Conservation (phyloP, 2,888 invertebrate species). For the Microplitis manilae region DNA sequence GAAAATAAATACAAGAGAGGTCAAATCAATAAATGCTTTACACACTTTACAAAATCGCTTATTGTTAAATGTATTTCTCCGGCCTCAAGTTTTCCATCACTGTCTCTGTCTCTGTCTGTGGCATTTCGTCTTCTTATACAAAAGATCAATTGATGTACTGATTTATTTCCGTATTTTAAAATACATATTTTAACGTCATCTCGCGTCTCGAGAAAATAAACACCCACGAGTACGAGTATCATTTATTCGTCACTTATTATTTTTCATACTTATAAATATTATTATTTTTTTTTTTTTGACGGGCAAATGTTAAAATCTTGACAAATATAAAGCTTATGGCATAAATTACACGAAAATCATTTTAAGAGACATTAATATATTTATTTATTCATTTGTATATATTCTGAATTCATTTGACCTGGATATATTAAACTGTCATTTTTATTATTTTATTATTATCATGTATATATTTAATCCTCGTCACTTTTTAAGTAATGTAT, state of each 20-base stretch:
- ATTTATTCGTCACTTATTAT: slow-evolving; percentile 15
- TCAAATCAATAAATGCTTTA: not conserved
- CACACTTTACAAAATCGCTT: slow-evolving; percentile 4
- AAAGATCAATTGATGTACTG: not conserved
- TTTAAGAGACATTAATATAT: slow-evolving; percentile 1
- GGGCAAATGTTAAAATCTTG: not conserved
- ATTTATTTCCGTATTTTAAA: not conserved
- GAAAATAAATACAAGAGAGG: not conserved
- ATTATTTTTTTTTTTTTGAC: not conserved
- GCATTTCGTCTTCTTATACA: not conserved
- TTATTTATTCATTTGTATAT: slow-evolving; percentile 1
- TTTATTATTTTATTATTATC: not conserved
- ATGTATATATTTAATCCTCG: not conserved
- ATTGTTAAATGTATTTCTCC: slow-evolving; percentile 52
- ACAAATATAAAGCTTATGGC: not conserved
- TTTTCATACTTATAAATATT: not conserved
- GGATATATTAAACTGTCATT: not conserved
- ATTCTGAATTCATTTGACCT: not conserved
- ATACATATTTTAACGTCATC: not conserved
- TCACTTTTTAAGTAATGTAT: not conserved
- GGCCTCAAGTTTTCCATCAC: not conserved
- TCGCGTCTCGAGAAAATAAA: not conserved
- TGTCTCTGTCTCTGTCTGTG: not conserved
- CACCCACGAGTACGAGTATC: not conserved
- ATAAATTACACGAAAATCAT: not conserved